Percentiles rank a stretch among this genome's conserved stretches.
Evolutionary conservation across 1,140 invertebrate species (phyloP).

Genomic region (Leguminivora glycinivorella): DNA sequence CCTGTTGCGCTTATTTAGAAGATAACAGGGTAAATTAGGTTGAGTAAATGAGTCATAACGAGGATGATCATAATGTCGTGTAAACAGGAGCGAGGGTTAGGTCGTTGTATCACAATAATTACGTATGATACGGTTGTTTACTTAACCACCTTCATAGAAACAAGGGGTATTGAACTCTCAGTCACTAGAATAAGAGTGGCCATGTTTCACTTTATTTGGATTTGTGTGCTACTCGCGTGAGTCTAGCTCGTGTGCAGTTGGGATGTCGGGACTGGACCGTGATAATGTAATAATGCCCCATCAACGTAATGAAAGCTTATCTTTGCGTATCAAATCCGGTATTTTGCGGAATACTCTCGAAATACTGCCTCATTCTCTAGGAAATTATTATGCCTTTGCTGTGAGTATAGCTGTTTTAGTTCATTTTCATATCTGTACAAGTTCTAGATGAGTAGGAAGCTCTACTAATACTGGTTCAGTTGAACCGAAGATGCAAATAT

Average conservation of each 20-base stretch:
- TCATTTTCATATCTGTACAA: background rate
- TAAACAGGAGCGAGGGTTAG: no score
- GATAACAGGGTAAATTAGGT: no score
- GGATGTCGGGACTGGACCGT: constrained; percentile 5
- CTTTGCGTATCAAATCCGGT: constrained; percentile 11
- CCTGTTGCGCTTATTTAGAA: no score
- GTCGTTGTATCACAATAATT: no score
- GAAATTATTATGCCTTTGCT: background rate
- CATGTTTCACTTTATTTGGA: background rate
- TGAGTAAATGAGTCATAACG: no score
- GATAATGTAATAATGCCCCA: constrained; percentile 19
- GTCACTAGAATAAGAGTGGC: background rate
- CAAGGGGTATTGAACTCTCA: background rate
- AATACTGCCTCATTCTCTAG: background rate
- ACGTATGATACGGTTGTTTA: background rate
- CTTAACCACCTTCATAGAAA: background rate
- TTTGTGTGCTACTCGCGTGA: background rate
- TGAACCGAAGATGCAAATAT: background rate
- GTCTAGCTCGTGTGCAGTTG: background rate
- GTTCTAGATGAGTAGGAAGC: background rate
- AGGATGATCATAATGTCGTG: no score
- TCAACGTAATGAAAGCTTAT: constrained; percentile 21
- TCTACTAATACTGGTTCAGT: background rate
- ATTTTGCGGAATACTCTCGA: background rate
- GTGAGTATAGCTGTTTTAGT: background rate